Base-by-base conservation (phyloP, 1,140 invertebrate genomes). In the Zaprionus ornatus region DNA sequence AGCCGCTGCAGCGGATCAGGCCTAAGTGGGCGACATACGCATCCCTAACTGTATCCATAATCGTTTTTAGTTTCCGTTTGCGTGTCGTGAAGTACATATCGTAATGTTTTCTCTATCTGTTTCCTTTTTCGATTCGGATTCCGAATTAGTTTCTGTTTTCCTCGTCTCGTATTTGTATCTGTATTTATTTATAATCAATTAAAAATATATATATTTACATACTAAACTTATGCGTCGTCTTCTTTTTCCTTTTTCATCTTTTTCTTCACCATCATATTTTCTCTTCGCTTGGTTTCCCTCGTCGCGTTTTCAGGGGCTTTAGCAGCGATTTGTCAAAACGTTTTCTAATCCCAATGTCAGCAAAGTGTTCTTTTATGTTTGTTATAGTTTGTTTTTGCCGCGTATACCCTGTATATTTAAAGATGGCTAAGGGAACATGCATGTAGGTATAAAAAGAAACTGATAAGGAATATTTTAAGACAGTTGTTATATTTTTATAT, bases 111-210 rank as follows among this genome's bases (percentile, higher is more conserved):
- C 54, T 55, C 35, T 54, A 40, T 40, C 55, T 60, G 68, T 64
- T 37, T 52, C 64, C 45, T n/a, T 45, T 45, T 45, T 35, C 48
- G 54, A 71, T 59, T 62, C 23, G 74, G 60, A 74, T 66, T 66
- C 48, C 29, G 21, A 10, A 25, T 13, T 75, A 66, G 42, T 76
- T 71, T 57, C 27, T 57, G 25, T 2, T 17, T 19, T 4, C 13
- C 19, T 68, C 56, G 42, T 50, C 59, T 17, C 45, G 32, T 61
- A 84, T 85, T 80, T 81, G 69, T 84, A 84, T 81, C 70, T 85
- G 82, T 84, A 87, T 87, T 88, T 86, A 88, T 88, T 80, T 83
- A 87, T 88, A 87, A 87, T 87, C 86, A 83, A 83, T 88, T 83
- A 77, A 80, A 86, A 86, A 68, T 71, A 81, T 77, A 85, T 68